A percentile compares a stretch with the other conserved stretches of the same genome.
phyloP scores from a whole-genome alignment of 2,797 vertebrate species.

The Neostethus bicornis region DNA sequence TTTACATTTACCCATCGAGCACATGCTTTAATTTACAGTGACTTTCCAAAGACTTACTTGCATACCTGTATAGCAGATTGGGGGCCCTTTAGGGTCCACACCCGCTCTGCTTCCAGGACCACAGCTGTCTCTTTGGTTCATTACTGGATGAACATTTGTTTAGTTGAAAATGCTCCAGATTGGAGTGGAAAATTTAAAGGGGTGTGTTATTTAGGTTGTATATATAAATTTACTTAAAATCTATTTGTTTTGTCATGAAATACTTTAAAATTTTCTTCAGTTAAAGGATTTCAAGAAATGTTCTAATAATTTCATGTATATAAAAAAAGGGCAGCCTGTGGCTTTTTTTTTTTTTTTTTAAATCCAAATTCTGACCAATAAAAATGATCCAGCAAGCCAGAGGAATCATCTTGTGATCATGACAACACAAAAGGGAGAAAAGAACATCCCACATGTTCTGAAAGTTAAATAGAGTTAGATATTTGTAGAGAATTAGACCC shows the following conservation, averaged over 20 bases:
- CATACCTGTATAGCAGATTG: not conserved
- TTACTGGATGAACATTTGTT: not conserved
- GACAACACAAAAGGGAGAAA: conserved; percentile 7
- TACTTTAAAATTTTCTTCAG: no score
- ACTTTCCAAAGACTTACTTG: not conserved
- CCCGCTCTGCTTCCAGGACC: not conserved
- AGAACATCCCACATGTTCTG: conserved; percentile 1
- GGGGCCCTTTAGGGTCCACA: not conserved
- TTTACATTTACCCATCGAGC: not conserved
- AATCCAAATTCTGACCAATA: not conserved
- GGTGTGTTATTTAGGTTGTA: not conserved
- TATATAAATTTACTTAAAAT: not conserved
- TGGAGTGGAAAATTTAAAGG: not conserved
- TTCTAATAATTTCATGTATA: conserved; percentile 1
- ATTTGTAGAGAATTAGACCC: conserved; percentile 25
- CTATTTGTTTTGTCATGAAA: not conserved
- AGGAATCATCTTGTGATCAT: conserved; percentile 37
- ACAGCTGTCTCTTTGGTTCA: not conserved
- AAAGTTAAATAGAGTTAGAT: conserved; percentile 31
- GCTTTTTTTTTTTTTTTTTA: conserved; percentile 4
- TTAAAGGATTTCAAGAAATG: no score
- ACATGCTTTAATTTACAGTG: not conserved
- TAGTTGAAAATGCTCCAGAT: not conserved
- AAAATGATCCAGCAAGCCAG: conserved; percentile 29
- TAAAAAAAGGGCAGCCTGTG: conserved; percentile 15